phyloP scores from a whole-genome alignment of 2,113 vertebrate species.

The Dipodomys ordii region DNA sequence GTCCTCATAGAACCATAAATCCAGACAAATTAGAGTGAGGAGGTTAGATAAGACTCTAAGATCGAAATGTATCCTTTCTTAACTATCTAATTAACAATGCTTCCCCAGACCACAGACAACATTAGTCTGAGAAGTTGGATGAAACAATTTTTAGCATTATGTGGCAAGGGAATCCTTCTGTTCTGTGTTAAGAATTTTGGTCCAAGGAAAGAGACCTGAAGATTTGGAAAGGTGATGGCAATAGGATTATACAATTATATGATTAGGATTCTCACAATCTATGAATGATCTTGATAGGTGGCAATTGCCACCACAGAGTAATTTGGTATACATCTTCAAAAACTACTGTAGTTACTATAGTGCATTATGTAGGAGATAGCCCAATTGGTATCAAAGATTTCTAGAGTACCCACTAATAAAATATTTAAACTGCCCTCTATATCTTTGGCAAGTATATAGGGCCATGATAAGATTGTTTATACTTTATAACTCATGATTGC shows the following conservation, averaged over 20 bases:
- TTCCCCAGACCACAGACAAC: not conserved
- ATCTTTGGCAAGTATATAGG: not conserved
- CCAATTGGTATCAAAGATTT: not conserved
- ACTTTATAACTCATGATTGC: conserved; percentile 19
- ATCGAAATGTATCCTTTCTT: not conserved
- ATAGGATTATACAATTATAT: not conserved
- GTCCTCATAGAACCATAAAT: conserved; percentile 29
- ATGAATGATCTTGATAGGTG: not conserved
- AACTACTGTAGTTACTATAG: no score
- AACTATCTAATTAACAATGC: not conserved
- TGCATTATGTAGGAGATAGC: not conserved
- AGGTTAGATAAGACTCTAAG: not conserved
- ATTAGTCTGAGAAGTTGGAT: not conserved
- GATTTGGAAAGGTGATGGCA: not conserved
- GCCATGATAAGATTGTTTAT: conserved; percentile 25
- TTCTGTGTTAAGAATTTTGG: conserved; percentile 14
- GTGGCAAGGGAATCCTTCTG: not conserved
- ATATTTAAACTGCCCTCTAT: not conserved
- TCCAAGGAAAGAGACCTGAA: not conserved
- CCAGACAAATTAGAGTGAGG: not conserved
- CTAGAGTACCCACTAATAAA: not conserved
- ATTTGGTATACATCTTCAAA: not conserved
- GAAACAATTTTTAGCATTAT: not conserved
- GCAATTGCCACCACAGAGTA: not conserved
- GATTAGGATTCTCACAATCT: not conserved